These are phyloP conservation scores for Calephelis virginiensis DNA, from an alignment of 1,140 invertebrate genomes.

Conservation along the genomic window DNA sequence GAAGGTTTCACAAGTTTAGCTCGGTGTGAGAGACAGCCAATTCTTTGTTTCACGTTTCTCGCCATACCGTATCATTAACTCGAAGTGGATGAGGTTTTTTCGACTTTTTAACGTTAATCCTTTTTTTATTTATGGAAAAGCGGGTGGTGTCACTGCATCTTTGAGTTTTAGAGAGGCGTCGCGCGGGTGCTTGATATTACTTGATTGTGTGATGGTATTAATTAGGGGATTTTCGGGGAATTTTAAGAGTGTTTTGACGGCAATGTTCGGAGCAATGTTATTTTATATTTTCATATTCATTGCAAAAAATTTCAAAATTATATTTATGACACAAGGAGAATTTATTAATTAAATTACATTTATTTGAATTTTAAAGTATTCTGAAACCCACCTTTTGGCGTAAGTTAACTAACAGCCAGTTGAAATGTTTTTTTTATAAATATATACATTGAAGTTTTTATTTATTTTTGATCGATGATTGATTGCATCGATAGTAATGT, in stretches of 20 bases:
- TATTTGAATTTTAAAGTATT: too few relatives aligned
- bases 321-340: too few relatives aligned
- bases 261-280: conserved; percentile 10
- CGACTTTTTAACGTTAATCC: conserved; percentile 71
- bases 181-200: conserved; percentile 44
- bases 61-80: conserved; percentile 77
- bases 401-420: too few relatives aligned
- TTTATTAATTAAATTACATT: too few relatives aligned
- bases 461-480: too few relatives aligned
- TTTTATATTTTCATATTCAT: neutral
- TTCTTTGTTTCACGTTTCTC: conserved; percentile 73
- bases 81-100: conserved; percentile 72
- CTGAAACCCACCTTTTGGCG: too few relatives aligned
- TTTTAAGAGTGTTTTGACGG: conserved; percentile 37
- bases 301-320: neutral
- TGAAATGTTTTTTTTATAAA: too few relatives aligned
- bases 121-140: conserved; percentile 69
- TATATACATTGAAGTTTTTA: too few relatives aligned
- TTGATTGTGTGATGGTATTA: conserved; percentile 48
- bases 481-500: too few relatives aligned
- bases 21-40: conserved; percentile 52
- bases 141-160: conserved; percentile 62
- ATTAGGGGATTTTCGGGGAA: conserved; percentile 43
- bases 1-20: conserved; percentile 21
- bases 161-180: conserved; percentile 51